phyloP scores from a whole-genome alignment of 2,113 vertebrate species.

The Pygoscelis antarcticus region DNA sequence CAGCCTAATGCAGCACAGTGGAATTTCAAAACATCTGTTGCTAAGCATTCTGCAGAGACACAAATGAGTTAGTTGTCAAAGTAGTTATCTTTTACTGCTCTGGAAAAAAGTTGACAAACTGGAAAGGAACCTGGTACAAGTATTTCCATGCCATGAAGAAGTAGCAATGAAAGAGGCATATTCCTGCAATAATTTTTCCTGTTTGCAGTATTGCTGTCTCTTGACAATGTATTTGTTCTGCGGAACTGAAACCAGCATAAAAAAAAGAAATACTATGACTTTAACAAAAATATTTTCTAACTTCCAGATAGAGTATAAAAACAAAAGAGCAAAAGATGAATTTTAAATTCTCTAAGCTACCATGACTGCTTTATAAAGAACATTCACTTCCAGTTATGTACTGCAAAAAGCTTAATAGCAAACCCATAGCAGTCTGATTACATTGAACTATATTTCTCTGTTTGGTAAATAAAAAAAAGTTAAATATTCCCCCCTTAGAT shows the following conservation, averaged over 20 bases:
- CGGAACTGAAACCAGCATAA: neutral
- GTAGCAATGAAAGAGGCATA: neutral
- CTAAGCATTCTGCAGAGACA: neutral
- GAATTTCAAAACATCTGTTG: slow-evolving; percentile 17
- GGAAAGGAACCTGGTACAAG: neutral
- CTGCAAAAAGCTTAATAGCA: neutral
- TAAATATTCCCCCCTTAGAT: neutral
- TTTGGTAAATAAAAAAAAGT: neutral
- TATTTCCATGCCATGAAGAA: neutral
- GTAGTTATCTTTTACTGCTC: neutral
- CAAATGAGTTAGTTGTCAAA: neutral
- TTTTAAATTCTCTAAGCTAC: neutral
- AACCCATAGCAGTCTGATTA: neutral
- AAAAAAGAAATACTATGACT: neutral
- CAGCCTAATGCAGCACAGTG: neutral
- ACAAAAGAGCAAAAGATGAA: neutral
- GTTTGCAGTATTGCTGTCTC: neutral
- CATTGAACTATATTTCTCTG: neutral
- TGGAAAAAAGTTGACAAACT: neutral
- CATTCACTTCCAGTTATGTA: neutral
- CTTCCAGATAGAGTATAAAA: neutral
- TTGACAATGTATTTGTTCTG: neutral
- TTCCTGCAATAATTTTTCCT: neutral
- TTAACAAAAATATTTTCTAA: neutral
- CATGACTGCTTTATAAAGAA: neutral